Percentiles rank a stretch among this genome's conserved stretches.
phyloP scores from a whole-genome alignment of 1,140 invertebrate genomes.

The Schlechtendalia chinensis region DNA sequence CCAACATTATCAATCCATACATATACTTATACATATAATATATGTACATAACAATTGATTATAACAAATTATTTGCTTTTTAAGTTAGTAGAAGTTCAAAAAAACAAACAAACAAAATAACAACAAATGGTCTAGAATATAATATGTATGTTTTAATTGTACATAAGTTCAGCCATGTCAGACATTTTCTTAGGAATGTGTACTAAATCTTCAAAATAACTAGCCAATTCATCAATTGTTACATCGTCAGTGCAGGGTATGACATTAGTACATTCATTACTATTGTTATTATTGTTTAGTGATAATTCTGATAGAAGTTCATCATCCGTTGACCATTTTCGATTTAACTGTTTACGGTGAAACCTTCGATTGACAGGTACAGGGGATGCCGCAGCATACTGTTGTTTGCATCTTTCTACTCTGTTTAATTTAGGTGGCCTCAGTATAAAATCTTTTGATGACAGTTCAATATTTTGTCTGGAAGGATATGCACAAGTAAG shows the following conservation, averaged over 20 bases:
- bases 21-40: neutral
- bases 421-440: slow-evolving; percentile 41
- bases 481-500: slow-evolving; percentile 29
- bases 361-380: slow-evolving; percentile 29
- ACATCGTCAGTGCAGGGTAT: slow-evolving; percentile 65
- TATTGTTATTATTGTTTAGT: slow-evolving; percentile 41
- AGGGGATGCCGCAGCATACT: slow-evolving; percentile 40
- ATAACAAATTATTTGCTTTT: slow-evolving; percentile 20
- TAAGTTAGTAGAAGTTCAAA: neutral
- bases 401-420: slow-evolving; percentile 29
- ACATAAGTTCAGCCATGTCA: slow-evolving; percentile 95
- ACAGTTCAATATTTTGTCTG: slow-evolving; percentile 17
- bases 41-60: slow-evolving; percentile 17
- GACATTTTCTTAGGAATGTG: slow-evolving; percentile 96
- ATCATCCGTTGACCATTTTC: slow-evolving; percentile 28
- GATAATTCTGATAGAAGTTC: slow-evolving; percentile 35
- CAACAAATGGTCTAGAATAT: slow-evolving; percentile 19
- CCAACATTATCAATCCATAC: neutral
- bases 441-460: slow-evolving; percentile 35
- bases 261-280: slow-evolving; percentile 41
- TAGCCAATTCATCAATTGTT: slow-evolving; percentile 86
- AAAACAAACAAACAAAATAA: slow-evolving; percentile 26
- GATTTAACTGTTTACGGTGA: slow-evolving; percentile 33
- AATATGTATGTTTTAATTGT: slow-evolving; percentile 67
- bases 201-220: slow-evolving; percentile 88